Conservation (phyloP, 1,140 invertebrate genomes). For the Drosophila parabipectinata region DNA sequence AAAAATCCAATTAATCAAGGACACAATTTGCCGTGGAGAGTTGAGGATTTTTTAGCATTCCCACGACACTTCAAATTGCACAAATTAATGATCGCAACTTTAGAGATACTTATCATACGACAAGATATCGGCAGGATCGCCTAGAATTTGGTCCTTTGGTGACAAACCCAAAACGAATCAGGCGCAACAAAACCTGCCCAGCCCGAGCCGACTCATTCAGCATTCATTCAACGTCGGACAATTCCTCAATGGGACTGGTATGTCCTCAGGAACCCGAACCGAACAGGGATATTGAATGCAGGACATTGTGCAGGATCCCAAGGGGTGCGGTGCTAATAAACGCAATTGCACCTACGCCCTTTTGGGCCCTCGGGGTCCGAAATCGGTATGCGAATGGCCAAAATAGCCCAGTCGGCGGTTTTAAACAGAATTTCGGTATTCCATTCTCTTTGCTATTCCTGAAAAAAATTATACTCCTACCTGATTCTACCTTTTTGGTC, state of each 20-base stretch:
- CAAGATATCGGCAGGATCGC: slow-evolving; percentile 25
- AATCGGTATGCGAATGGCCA: slow-evolving; percentile 36
- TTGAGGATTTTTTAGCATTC: slow-evolving; percentile 11
- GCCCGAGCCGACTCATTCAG: slow-evolving; percentile 54
- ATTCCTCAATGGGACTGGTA: slow-evolving; percentile 62
- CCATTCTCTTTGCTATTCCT: slow-evolving; percentile 53
- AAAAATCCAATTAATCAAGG: slow-evolving; percentile 60
- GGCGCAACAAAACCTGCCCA: slow-evolving; percentile 57
- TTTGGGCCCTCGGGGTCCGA: slow-evolving; percentile 39
- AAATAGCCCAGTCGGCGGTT: slow-evolving; percentile 76
- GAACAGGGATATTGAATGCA: background rate
- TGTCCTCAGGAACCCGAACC: slow-evolving; percentile 26
- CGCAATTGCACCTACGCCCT: slow-evolving; percentile 83
- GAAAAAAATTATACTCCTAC: slow-evolving; percentile 35
- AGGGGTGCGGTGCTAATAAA: slow-evolving; percentile 79
- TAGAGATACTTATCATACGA: slow-evolving; percentile 36
- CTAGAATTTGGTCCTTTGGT: slow-evolving; percentile 22
- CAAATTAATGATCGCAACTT: slow-evolving; percentile 57
- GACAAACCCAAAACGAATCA: slow-evolving; percentile 61
- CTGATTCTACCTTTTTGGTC: slow-evolving; percentile 4
- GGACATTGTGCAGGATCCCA: slow-evolving; percentile 45
- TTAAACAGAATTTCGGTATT: slow-evolving; percentile 68
- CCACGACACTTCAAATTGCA: slow-evolving; percentile 68
- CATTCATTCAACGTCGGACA: slow-evolving; percentile 44
- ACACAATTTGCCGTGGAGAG: background rate